phyloP scores from a whole-genome alignment of 2,113 vertebrate species.

The Hypomesus transpacificus region DNA sequence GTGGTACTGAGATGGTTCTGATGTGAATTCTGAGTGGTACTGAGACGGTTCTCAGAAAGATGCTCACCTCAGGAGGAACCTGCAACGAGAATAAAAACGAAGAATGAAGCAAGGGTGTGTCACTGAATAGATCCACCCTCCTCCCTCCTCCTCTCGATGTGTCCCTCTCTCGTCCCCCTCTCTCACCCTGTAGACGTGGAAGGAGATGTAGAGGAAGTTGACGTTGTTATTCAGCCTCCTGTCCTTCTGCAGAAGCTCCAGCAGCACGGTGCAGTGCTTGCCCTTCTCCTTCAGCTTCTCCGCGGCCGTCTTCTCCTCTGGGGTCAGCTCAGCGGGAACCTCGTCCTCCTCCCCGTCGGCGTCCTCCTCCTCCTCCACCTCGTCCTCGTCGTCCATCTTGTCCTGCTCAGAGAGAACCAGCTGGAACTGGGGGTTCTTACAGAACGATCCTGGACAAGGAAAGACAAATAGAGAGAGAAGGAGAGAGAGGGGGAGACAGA shows the following conservation, averaged over 20 bases:
- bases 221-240: slow-evolving; percentile 58
- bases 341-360: slow-evolving; percentile 26
- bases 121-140: not conserved
- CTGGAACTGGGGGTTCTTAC: slow-evolving; percentile 75
- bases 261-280: slow-evolving; percentile 65
- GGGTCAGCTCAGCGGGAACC: slow-evolving; percentile 21
- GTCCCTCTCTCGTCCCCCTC: not conserved
- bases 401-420: slow-evolving; percentile 63
- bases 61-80: slow-evolving; percentile 66
- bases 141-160: not conserved
- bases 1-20: not conserved
- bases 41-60: not conserved
- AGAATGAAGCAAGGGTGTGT: not conserved
- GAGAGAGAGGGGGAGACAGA: not conserved
- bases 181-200: slow-evolving; percentile 73
- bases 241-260: slow-evolving; percentile 77
- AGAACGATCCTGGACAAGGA: slow-evolving; percentile 64
- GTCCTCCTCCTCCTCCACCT: slow-evolving; percentile 36
- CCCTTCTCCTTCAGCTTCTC: slow-evolving; percentile 52
- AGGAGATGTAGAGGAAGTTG: slow-evolving; percentile 66
- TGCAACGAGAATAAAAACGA: slow-evolving; percentile 30
- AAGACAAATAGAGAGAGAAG: not conserved
- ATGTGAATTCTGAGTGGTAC: not conserved
- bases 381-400: slow-evolving; percentile 32
- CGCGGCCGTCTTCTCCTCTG: slow-evolving; percentile 26